Evolutionary conservation across 2,888 invertebrate genomes (phyloP).

Genomic region (Chaetogeoica ovagalla): DNA sequence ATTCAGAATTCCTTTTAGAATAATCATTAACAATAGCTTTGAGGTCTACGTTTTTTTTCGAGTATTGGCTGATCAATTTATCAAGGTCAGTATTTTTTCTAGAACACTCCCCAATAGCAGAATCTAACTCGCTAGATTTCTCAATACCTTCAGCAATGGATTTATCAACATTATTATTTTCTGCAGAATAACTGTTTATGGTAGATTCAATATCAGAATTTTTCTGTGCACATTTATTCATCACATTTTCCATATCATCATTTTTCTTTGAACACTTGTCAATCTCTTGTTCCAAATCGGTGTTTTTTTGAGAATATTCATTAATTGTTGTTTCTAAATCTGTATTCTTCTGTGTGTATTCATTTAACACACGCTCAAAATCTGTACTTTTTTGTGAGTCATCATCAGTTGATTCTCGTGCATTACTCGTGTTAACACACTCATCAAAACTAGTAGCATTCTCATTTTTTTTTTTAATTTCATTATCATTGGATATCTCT

Average conservation of each 20-base stretch:
- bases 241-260: conserved; percentile 37
- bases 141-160: neutral
- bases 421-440: neutral
- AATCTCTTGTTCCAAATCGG: conserved; percentile 26
- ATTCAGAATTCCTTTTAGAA: conserved; percentile 26
- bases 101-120: neutral
- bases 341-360: conserved; percentile 34
- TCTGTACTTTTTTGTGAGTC: conserved; percentile 43
- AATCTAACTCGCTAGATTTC: neutral
- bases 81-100: neutral
- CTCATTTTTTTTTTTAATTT: neutral
- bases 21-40: conserved; percentile 19
- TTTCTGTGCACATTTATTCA: conserved; percentile 43
- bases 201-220: conserved; percentile 36
- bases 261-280: conserved; percentile 31
- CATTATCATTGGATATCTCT: neutral
- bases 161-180: neutral
- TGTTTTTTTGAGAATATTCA: conserved; percentile 27
- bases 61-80: neutral
- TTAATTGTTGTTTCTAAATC: conserved; percentile 36
- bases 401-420: conserved; percentile 30
- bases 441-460: neutral
- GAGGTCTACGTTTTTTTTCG: conserved; percentile 25
- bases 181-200: neutral
- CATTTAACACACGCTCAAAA: conserved; percentile 30